phyloP scores from a whole-genome alignment of 2,888 invertebrate species.

The Acanthosepion lycidas region DNA sequence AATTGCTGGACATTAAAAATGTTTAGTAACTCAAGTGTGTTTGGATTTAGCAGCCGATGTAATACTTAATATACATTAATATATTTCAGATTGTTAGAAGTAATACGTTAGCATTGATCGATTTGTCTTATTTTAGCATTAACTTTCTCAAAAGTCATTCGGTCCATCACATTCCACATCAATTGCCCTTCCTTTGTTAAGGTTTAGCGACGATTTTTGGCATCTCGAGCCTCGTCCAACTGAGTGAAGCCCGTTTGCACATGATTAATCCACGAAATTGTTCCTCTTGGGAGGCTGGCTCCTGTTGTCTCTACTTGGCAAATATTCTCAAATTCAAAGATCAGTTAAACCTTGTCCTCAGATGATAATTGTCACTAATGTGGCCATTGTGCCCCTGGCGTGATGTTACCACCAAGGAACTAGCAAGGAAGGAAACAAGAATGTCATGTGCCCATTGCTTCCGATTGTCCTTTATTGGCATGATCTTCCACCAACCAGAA shows the following conservation, averaged over 20 bases:
- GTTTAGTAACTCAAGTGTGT: too few species aligned
- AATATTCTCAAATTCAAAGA: background rate
- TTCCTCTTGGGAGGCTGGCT: background rate
- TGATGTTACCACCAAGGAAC: background rate
- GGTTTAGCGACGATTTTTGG: conserved; percentile 16
- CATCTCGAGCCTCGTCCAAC: background rate
- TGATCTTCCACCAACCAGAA: background rate
- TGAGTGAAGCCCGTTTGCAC: background rate
- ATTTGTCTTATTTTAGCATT: background rate
- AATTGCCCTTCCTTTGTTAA: background rate
- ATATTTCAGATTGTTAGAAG: too few species aligned
- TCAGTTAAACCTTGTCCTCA: background rate
- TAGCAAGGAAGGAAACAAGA: background rate
- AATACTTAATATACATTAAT: too few species aligned
- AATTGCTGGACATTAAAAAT: too few species aligned
- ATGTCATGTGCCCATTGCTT: background rate
- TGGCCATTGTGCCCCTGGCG: background rate
- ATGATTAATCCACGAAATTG: background rate
- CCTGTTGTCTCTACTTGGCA: background rate
- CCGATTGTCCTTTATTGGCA: conserved; percentile 5
- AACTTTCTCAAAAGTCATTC: background rate
- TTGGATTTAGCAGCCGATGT: too few species aligned
- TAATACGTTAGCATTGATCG: too few species aligned
- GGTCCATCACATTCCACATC: background rate
- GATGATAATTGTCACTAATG: conserved; percentile 12